These are phyloP conservation scores for Eueides isabella DNA, from an alignment of 1,140 invertebrate species.

Conservation along the genomic window DNA sequence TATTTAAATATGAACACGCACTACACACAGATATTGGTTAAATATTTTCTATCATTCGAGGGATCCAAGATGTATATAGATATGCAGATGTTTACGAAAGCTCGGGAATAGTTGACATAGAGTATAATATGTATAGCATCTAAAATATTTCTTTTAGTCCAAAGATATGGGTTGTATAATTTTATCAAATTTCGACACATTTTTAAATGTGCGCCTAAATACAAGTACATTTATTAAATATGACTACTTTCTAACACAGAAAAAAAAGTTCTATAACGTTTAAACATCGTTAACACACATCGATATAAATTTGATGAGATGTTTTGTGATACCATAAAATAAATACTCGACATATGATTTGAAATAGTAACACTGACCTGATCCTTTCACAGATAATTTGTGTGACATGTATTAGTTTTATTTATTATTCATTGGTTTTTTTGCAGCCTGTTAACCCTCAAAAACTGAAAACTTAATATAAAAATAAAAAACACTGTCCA, in stretches of 20 bases:
- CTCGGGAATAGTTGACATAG: background rate
- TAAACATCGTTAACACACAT: background rate
- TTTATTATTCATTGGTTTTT: no score
- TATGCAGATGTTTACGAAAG: conserved; percentile 8
- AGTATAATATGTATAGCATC: conserved; percentile 7
- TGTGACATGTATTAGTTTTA: no score
- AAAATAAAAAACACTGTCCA: background rate
- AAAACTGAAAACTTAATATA: background rate
- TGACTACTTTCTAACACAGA: conserved; percentile 3
- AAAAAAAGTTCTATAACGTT: background rate
- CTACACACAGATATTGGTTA: conserved; percentile 16
- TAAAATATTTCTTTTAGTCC: conserved; percentile 24
- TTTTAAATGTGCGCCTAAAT: conserved; percentile 16
- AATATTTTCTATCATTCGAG: conserved; percentile 1
- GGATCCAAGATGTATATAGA: conserved; percentile 9
- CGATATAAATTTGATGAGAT: background rate
- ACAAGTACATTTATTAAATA: background rate
- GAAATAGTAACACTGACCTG: background rate
- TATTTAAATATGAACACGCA: conserved; percentile 12
- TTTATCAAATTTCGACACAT: conserved; percentile 27
- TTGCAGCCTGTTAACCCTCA: background rate
- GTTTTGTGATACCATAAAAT: background rate
- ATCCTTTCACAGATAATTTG: no score
- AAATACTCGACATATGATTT: background rate
- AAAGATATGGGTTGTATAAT: conserved; percentile 19